Evolutionary conservation across 2,888 invertebrate species (phyloP), one percentile per base, ranked within the genome.

Genomic region (Pycnomerus fuliginosus): DNA sequence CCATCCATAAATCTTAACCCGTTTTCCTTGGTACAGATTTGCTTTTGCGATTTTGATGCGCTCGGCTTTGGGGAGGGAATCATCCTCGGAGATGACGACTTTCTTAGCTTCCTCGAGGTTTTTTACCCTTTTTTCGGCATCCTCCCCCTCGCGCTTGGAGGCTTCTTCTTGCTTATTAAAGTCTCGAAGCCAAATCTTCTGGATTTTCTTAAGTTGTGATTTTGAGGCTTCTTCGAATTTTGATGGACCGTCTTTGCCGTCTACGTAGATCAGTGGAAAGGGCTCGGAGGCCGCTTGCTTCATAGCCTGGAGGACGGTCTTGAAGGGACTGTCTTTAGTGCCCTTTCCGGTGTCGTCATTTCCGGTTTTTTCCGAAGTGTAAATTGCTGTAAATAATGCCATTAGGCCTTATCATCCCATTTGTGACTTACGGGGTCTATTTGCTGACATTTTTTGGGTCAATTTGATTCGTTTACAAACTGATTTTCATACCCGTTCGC

Each of bases 81-180:
- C 66, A 71, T 99, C 91, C 68, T 92, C 84, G 34, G 75, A 68
- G 32, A 99, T 84, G 2, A 80, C 72, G 39, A 95, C 77, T 65
- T 89, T 86, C 66, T 88, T 93, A 0, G 97, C 96, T 49, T 96
- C 95, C 36, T 96, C 96, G 24, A 96, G 66, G 69, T 95, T 94
- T 67, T 90, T 90, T 37, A 79, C 75, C 52, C 94, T 79, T 61
- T 91, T 88, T 43, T 86, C 88, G 1, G 84, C 85, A 69, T 90
- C 88, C 37, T 86, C 89, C 33, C 84, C 81, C 53, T 93, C 88
- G 38, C 83, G 86, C 53, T 87, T 84, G 1, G 80, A 78, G 62
- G 86, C 87, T 8, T 89, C 90, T 0, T 82, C 83, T 24, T 79
- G 82, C 67, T 96, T 97, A 55, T 85, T 75, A 30, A 77, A 77